A percentile compares a stretch with the other conserved stretches of the same genome.
Conservation (phyloP, 1,140 invertebrate species). For the Agrypnia vestita region DNA sequence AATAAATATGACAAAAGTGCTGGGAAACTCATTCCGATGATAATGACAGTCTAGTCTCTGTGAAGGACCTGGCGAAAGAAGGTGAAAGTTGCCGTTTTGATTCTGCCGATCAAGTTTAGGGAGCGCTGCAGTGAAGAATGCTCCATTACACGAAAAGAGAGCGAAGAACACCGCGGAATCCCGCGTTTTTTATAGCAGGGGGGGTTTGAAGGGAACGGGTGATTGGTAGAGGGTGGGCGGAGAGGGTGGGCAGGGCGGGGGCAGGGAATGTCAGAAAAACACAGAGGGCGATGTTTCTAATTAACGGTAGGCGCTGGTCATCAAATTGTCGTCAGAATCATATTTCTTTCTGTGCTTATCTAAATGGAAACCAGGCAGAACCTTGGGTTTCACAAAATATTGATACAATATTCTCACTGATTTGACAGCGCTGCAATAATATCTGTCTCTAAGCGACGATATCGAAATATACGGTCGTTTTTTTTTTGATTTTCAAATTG, state of each 20-base stretch:
- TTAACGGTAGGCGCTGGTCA: constrained; percentile 58
- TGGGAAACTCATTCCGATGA: no score
- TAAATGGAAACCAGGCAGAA: constrained; percentile 56
- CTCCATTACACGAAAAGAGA: constrained; percentile 51
- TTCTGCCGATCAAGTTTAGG: background rate
- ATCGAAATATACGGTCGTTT: no score
- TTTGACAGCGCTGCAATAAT: no score
- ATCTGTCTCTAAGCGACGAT: no score
- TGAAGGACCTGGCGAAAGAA: no score
- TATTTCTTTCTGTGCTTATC: constrained; percentile 57
- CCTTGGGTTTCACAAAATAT: background rate
- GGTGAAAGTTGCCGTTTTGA: no score
- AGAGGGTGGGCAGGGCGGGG: background rate
- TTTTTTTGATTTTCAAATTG: no score
- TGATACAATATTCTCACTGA: background rate
- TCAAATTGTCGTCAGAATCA: constrained; percentile 61
- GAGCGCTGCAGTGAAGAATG: constrained; percentile 45
- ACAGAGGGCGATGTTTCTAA: constrained; percentile 53
- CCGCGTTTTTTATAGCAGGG: constrained; percentile 42
- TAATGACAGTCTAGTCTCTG: no score
- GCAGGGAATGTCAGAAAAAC: background rate
- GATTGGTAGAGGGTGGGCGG: background rate
- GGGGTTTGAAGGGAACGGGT: background rate
- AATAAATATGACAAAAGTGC: no score
- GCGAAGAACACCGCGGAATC: constrained; percentile 52